Evolutionary conservation across 2,888 invertebrate species (phyloP).

Genomic region (Drosophila limbata): DNA sequence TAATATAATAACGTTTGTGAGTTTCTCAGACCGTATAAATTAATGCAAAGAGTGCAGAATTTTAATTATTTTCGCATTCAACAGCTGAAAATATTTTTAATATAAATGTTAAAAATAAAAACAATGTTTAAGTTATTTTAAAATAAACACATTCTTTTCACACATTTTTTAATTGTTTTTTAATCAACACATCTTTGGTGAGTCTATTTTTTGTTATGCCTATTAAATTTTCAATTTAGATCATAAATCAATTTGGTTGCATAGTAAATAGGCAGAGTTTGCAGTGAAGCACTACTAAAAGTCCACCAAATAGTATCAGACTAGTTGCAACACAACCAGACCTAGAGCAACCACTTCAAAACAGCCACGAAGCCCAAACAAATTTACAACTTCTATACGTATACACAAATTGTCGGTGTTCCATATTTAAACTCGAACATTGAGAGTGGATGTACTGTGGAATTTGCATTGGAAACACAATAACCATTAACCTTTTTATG

Average conservation of each 20-base stretch:
- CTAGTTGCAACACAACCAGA: neutral
- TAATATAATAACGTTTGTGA: no score
- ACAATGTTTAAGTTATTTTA: no score
- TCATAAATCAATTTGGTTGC: neutral
- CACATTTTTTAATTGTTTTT: neutral
- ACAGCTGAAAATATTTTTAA: no score
- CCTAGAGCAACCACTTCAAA: conserved; percentile 36
- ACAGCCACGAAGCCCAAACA: conserved; percentile 51
- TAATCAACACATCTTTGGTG: neutral
- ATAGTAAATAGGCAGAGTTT: conserved; percentile 21
- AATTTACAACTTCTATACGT: conserved; percentile 31
- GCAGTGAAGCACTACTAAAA: conserved; percentile 44
- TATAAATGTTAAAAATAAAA: no score
- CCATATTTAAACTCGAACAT: conserved; percentile 49
- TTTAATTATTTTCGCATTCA: no score
- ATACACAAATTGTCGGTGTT: conserved; percentile 8
- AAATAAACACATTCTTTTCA: neutral
- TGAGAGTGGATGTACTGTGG: conserved; percentile 22
- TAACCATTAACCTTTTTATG: conserved; percentile 77
- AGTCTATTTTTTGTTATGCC: neutral
- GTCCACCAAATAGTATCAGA: conserved; percentile 21
- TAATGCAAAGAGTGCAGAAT: no score
- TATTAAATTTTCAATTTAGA: neutral
- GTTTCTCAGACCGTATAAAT: no score
- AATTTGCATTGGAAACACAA: conserved; percentile 63